Base-by-base conservation (phyloP, 2,797 vertebrate species). In the Babyrousa celebensis region DNA sequence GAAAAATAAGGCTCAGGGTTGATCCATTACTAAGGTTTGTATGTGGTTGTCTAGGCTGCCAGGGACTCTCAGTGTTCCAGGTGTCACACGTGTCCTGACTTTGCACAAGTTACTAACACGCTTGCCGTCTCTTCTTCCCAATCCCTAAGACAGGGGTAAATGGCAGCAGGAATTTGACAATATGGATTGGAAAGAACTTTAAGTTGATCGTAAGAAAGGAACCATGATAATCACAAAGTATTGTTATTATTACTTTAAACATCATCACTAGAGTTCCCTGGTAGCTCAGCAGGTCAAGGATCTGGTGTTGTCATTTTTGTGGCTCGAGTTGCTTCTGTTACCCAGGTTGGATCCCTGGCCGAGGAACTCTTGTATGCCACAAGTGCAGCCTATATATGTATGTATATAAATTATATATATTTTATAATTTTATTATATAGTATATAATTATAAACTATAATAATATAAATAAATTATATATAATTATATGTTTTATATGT, bases 1-100 rank as follows among this genome's bases (percentile, higher is more conserved):
- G 89, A 36, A 93, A 85, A 94, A 60, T 58, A 36, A 95, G 94
- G 80, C 85, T 43, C 5, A 0, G 6, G 12, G 29, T 84, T 77
- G 43, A 10, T 27, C 56, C 27, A 43, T 32, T 80, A 54, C n/a
- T 70, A 6, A 48, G 43, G 48, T 89, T 80, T 92, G 75, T 62
- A 58, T 14, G 7, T 32, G 27, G 52, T 48, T 5, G 21, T 60
- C 36, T 29, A 60, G 93, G 75, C 29, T 43, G 15, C 43, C 27
- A 72, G 70, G 36, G 10, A 58, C 54, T 15, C 21, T 15, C 21
- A 17, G 20, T 52, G 43, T 54, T 89, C 20, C 60, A 74, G 85
- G 70, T 36, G 21, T 25, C 48, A 85, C 58, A 32, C 83, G 60
- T 27, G 27, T 71, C 17, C 36, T 23, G 43, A 70, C 68, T 89